Percentiles rank a stretch among this genome's conserved stretches.
phyloP scores from a whole-genome alignment of 2,113 vertebrate species.

The Taurulus bubalis region DNA sequence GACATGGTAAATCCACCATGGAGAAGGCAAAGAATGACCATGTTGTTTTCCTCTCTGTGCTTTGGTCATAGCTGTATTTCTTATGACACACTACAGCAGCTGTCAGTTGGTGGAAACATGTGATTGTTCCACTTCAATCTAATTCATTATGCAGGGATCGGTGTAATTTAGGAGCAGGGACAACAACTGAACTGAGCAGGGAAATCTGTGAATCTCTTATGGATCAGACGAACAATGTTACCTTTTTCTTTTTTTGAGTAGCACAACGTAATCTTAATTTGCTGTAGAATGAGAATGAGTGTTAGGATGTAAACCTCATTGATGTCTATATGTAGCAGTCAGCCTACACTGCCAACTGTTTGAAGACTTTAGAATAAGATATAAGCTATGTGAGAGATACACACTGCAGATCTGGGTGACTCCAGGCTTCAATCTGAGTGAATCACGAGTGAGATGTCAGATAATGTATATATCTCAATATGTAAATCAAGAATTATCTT shows the following conservation, averaged over 20 bases:
- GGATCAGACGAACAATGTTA: slow-evolving; percentile 67
- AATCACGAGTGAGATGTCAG: slow-evolving; percentile 33
- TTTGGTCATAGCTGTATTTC: slow-evolving; percentile 44
- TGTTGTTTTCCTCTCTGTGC: slow-evolving; percentile 52
- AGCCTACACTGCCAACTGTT: slow-evolving; percentile 79
- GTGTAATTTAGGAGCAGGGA: slow-evolving; percentile 34
- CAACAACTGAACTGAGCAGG: slow-evolving; percentile 43
- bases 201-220: slow-evolving; percentile 34
- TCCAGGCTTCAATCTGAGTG: slow-evolving; percentile 39
- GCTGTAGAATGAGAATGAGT: slow-evolving; percentile 11
- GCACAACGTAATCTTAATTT: slow-evolving; percentile 38
- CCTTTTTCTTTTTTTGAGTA: slow-evolving; percentile 7
- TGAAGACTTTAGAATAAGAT: slow-evolving; percentile 44
- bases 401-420: slow-evolving; percentile 35
- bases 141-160: slow-evolving; percentile 54
- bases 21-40: slow-evolving; percentile 49
- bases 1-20: slow-evolving; percentile 36
- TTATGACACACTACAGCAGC: slow-evolving; percentile 55
- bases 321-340: slow-evolving; percentile 69
- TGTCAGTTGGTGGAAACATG: slow-evolving; percentile 60
- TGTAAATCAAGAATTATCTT: slow-evolving; percentile 67
- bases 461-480: slow-evolving; percentile 60
- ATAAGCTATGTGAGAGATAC: slow-evolving; percentile 58
- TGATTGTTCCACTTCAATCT: slow-evolving; percentile 63
- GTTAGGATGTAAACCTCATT: slow-evolving; percentile 27